These are phyloP conservation scores for Parnassius glacialis DNA, from an alignment of 2,888 invertebrate species.

Conservation along the genomic window DNA sequence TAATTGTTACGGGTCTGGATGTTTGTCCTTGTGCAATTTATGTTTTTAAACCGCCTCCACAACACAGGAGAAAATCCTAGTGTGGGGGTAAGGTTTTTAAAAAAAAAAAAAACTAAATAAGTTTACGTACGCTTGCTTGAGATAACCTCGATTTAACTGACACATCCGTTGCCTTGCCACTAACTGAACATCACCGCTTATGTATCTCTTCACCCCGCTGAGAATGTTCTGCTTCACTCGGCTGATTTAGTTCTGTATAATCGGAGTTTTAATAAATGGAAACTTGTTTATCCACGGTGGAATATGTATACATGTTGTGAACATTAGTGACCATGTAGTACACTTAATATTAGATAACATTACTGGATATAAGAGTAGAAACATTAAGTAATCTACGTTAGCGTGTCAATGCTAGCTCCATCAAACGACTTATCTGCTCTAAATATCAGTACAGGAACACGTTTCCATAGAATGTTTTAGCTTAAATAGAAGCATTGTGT, in stretches of 20 bases:
- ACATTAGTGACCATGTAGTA: conserved; percentile 41
- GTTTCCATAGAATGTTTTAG: conserved; percentile 9
- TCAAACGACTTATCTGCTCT: conserved; percentile 71
- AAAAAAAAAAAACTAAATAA: too few relatives aligned
- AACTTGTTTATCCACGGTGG: conserved; percentile 54
- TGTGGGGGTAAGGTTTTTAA: too few relatives aligned
- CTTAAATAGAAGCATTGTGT: conserved; percentile 7
- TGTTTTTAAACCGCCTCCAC: too few relatives aligned
- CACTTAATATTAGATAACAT: conserved; percentile 38
- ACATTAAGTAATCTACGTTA: conserved; percentile 40
- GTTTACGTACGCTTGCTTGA: conserved; percentile 62
- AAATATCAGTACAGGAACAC: conserved; percentile 29
- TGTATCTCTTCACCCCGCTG: conserved; percentile 74
- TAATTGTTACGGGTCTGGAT: too few relatives aligned
- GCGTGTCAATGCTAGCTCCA: conserved; percentile 48
- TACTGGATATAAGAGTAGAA: conserved; percentile 36
- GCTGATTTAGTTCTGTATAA: conserved; percentile 49
- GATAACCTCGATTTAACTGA: conserved; percentile 59
- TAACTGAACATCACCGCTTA: conserved; percentile 77
- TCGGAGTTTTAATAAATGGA: conserved; percentile 31
- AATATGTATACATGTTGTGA: conserved; percentile 46
- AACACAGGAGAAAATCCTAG: too few relatives aligned
- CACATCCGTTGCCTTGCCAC: conserved; percentile 77
- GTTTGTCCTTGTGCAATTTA: too few relatives aligned
- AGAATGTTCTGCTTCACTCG: conserved; percentile 79